Percentiles rank a stretch among this genome's conserved stretches.
These are phyloP conservation scores for Trichacis sp. DNA, from an alignment of 2,888 invertebrate species.

Conservation along the genomic window DNA sequence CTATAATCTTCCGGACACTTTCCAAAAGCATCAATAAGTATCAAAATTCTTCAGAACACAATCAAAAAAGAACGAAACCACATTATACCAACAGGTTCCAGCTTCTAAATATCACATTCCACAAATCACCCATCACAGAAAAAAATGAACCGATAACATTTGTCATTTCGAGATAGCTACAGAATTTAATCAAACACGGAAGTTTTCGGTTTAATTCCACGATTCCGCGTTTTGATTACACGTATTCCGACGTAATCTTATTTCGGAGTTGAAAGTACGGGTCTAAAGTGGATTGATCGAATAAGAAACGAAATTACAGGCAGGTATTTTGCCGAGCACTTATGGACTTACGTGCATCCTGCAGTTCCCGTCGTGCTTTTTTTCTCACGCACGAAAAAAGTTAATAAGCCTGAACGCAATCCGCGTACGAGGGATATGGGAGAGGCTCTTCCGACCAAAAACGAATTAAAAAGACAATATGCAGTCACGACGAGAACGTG, in stretches of 20 bases:
- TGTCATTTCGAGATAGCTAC: no score
- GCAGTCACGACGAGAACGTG: slow-evolving; percentile 1
- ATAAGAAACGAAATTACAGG: slow-evolving; percentile 26
- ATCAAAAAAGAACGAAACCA: no score
- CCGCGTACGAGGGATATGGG: slow-evolving; percentile 11
- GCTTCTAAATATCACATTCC: no score
- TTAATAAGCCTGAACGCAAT: slow-evolving; percentile 25
- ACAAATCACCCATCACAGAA: no score
- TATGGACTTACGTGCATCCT: slow-evolving; percentile 24
- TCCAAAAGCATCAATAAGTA: no score
- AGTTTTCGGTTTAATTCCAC: slow-evolving; percentile 13
- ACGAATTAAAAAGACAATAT: slow-evolving; percentile 34
- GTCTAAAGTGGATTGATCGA: slow-evolving; percentile 19
- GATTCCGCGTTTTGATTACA: slow-evolving; percentile 25
- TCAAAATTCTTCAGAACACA: no score
- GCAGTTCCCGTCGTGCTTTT: slow-evolving; percentile 5
- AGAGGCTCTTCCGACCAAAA: slow-evolving; percentile 26
- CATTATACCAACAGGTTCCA: no score
- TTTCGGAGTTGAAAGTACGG: slow-evolving; percentile 6
- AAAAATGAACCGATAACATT: no score
- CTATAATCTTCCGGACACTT: no score
- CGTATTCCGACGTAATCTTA: slow-evolving; percentile 21
- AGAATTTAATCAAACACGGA: slow-evolving; percentile 15
- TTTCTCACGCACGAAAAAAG: slow-evolving; percentile 17
- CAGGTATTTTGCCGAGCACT: slow-evolving; percentile 23